These are phyloP conservation scores for Xiphophorus birchmanni DNA, from an alignment of 2,797 vertebrate genomes.

Conservation along the genomic window DNA sequence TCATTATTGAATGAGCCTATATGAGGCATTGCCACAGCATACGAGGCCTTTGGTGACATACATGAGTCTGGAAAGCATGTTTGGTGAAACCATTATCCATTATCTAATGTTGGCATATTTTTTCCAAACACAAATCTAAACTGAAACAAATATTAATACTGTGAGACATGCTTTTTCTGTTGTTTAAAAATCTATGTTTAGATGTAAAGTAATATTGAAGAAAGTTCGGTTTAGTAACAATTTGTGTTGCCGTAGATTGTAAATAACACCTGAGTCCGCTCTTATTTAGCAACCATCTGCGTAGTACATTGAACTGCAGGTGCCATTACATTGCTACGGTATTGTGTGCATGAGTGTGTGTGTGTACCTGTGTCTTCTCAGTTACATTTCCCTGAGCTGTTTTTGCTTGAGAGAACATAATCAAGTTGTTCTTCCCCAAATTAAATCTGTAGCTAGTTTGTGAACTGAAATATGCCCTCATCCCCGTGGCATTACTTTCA, in stretches of 20 bases:
- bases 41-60: too few relatives aligned
- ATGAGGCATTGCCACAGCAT: not conserved
- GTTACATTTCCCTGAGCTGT: constrained; percentile 47
- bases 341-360: constrained; percentile 20
- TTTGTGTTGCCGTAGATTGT: not conserved
- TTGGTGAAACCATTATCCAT: too few relatives aligned
- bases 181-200: not conserved
- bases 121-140: not conserved
- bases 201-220: not conserved
- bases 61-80: too few relatives aligned
- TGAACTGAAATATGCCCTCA: constrained; percentile 72
- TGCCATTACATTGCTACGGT: not conserved
- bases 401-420: constrained; percentile 62
- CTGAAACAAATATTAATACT: not conserved
- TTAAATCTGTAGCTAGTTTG: constrained; percentile 74
- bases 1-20: not conserved
- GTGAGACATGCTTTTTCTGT: not conserved
- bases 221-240: not conserved
- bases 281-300: constrained; percentile 1
- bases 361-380: constrained; percentile 48
- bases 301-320: not conserved
- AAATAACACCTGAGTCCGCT: not conserved
- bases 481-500: constrained; percentile 54
- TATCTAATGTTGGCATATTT: not conserved
- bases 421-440: constrained; percentile 73